A percentile compares a stretch with the other conserved stretches of the same genome.
phyloP scores from a whole-genome alignment of 37 sponge, comb jelly and placozoan genomes.

The Aphrocallistes beatrix region DNA sequence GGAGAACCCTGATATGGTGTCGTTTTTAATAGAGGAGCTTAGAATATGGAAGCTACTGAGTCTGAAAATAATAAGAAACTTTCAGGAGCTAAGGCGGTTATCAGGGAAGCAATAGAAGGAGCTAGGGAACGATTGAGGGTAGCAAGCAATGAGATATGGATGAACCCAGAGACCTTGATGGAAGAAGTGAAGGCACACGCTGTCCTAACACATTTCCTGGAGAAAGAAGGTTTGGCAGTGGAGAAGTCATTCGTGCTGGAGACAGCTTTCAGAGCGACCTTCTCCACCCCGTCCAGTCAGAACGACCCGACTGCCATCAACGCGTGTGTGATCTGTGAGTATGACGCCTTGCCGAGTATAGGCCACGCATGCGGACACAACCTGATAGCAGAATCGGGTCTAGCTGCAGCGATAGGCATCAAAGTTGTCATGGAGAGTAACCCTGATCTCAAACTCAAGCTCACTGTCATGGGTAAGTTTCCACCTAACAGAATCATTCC shows the following conservation, averaged over 20 bases:
- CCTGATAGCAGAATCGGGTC: slow-evolving; percentile 82
- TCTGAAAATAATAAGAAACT: not conserved
- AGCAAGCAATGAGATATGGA: slow-evolving; percentile 34
- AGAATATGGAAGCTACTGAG: no score
- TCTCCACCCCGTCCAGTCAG: not conserved
- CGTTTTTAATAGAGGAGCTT: no score
- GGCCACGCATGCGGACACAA: slow-evolving; percentile 96
- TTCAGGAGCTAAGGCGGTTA: not conserved
- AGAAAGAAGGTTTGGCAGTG: slow-evolving; percentile 59
- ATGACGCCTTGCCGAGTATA: slow-evolving; percentile 82
- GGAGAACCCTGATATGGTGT: no score
- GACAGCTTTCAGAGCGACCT: slow-evolving; percentile 74
- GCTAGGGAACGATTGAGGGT: not conserved
- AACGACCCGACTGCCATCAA: slow-evolving; percentile 42
- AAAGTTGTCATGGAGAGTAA: slow-evolving; percentile 52
- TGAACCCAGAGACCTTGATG: slow-evolving; percentile 25
- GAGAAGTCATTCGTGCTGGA: slow-evolving; percentile 49
- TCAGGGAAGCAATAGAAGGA: not conserved
- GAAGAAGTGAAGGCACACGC: slow-evolving; percentile 63
- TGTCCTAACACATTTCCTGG: slow-evolving; percentile 44
- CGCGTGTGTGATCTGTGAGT: slow-evolving; percentile 75
- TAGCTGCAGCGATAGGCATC: slow-evolving; percentile 75
- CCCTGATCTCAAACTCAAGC: slow-evolving; percentile 24
- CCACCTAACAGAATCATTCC: no score
- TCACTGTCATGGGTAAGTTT: slow-evolving; percentile 60